A percentile compares a stretch with the other conserved stretches of the same genome.
Conservation (phyloP, 2,113 vertebrate genomes). For the Copsychus sechellarum region DNA sequence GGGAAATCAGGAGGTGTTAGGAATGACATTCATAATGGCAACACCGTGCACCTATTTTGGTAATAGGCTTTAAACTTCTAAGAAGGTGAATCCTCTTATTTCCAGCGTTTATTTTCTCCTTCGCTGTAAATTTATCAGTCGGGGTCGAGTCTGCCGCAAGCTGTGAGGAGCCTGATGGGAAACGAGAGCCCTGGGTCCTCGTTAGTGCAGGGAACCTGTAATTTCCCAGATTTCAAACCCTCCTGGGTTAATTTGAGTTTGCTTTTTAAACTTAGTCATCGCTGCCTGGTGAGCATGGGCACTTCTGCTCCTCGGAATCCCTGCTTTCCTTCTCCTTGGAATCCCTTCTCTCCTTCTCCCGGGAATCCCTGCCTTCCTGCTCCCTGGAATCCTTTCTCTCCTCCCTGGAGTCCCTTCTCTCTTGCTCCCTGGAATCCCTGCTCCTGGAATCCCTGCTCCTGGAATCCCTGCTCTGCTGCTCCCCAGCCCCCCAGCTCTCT, state of each 20-base stretch:
- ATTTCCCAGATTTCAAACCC: background rate
- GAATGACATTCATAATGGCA: conserved; percentile 55
- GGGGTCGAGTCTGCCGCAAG: background rate
- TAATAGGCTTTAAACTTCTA: conserved; percentile 73
- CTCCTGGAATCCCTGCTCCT: background rate
- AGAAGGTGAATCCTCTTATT: conserved; percentile 69
- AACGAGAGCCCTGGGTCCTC: background rate
- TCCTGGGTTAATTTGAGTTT: background rate
- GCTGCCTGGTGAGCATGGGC: rapidly evolving
- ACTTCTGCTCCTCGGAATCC: background rate
- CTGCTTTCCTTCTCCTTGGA: background rate
- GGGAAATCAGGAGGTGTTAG: conserved; percentile 68
- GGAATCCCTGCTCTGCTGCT: background rate
- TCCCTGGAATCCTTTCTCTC: background rate
- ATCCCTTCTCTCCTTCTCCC: background rate
- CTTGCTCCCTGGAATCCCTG: no score
- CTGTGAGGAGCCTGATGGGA: conserved; percentile 11
- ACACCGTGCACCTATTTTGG: conserved; percentile 58
- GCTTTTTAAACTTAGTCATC: background rate
- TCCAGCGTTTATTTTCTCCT: background rate
- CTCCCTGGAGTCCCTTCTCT: no score
- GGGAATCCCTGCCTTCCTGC: background rate
- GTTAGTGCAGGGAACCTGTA: background rate
- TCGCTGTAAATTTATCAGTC: conserved; percentile 46
- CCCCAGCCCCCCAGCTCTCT: background rate